Evolutionary conservation across 2,888 invertebrate genomes (phyloP).

Genomic region (Melolontha melolontha): DNA sequence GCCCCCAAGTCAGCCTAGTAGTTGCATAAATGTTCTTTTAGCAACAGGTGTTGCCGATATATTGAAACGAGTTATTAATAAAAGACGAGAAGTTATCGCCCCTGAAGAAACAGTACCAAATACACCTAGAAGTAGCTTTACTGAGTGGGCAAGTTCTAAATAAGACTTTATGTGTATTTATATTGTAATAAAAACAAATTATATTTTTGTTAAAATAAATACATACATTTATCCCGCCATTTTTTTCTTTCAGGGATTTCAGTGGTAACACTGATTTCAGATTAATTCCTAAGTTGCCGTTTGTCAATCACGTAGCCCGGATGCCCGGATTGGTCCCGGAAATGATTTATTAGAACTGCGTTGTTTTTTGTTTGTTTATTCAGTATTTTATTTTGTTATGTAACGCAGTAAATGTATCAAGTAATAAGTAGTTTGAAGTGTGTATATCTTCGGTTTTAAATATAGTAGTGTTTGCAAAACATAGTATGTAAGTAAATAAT

Average conservation of each 20-base stretch:
- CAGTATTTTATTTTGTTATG: conserved; percentile 56
- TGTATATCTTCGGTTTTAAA: conserved; percentile 17
- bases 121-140: conserved; percentile 59
- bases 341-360: conserved; percentile 61
- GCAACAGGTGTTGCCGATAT: conserved; percentile 63
- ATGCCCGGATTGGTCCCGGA: conserved; percentile 64
- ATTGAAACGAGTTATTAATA: conserved; percentile 62
- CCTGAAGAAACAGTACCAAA: conserved; percentile 55
- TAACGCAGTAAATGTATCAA: conserved; percentile 46
- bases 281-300: conserved; percentile 45
- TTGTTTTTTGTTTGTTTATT: conserved; percentile 48
- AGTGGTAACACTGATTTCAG: conserved; percentile 49
- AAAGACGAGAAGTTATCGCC: conserved; percentile 60
- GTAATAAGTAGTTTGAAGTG: conserved; percentile 24
- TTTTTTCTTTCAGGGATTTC: conserved; percentile 44
- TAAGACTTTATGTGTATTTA: conserved; percentile 35
- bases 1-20: conserved; percentile 55
- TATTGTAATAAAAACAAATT: conserved; percentile 22
- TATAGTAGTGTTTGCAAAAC: conserved; percentile 34
- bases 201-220: conserved; percentile 39
- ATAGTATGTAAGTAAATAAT: conserved; percentile 39
- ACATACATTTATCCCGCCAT: conserved; percentile 37
- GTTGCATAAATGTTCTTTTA: conserved; percentile 64
- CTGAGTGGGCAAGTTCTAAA: conserved; percentile 59
- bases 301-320: conserved; percentile 56